Percentiles rank a stretch among this genome's conserved stretches.
These are phyloP conservation scores for Paracentrotus lividus DNA, from an alignment of 53 echinoderm and acorn worm genomes.

Conservation along the genomic window DNA sequence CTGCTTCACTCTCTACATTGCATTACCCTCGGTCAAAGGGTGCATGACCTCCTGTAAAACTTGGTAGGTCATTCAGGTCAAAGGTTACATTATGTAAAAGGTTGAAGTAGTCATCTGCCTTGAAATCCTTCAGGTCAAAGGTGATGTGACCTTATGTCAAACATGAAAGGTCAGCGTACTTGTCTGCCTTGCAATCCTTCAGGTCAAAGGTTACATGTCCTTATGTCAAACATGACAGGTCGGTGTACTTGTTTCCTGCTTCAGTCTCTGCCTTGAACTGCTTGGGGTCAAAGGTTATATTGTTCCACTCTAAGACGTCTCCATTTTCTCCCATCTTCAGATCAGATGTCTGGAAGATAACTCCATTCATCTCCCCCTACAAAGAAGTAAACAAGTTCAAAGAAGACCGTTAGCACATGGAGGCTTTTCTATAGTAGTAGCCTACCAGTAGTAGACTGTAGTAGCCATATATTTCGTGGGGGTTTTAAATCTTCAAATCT, in stretches of 20 bases:
- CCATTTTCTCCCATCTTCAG: conserved; percentile 76
- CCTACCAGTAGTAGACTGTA: too few relatives aligned
- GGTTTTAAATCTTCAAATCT: too few relatives aligned
- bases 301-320: conserved; percentile 88
- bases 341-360: conserved; percentile 90
- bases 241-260: conserved; percentile 74
- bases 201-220: conserved; percentile 71
- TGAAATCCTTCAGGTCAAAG: conserved; percentile 75
- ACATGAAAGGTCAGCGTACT: not conserved
- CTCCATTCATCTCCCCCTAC: conserved; percentile 85
- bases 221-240: conserved; percentile 78
- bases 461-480: too few relatives aligned
- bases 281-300: conserved; percentile 81
- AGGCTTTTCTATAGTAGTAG: too few relatives aligned
- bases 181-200: conserved; percentile 69
- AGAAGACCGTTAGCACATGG: too few relatives aligned
- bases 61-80: conserved; percentile 14
- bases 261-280: conserved; percentile 87
- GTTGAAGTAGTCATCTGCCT: conserved; percentile 78
- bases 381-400: not conserved
- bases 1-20: not conserved
- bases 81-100: conserved; percentile 64
- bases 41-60: too few relatives aligned
- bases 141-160: conserved; percentile 66
- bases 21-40: not conserved